Evolutionary conservation across 2,797 vertebrate genomes (phyloP), one percentile per base, ranked within the genome.

Genomic region (Melopsittacus undulatus): DNA sequence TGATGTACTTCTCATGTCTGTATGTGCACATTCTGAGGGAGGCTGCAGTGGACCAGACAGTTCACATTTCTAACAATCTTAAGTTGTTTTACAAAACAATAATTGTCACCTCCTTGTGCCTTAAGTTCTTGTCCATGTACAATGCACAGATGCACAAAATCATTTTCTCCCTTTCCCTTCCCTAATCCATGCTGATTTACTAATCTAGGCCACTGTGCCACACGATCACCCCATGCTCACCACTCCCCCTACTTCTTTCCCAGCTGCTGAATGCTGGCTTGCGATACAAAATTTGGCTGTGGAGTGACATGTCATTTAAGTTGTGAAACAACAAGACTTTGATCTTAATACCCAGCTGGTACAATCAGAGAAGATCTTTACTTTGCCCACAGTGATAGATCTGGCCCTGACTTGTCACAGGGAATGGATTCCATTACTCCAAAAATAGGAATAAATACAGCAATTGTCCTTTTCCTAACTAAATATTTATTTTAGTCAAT

Each of bases 241-340:
- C 52, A 36, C 52, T 83, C n/a, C 30, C 45, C 42, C 29, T 5
- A 4, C 24, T 74, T 74, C 43, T 63, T 54, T 86, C 57, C 69
- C 93, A 94, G 85, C 34, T 86, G 83, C 59, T 17, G 9, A 66
- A 43, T 51, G 17, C 66, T 86, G 80, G 63, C 62, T 90, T 40
- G 69, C 77, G 63, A 24, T 9, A 78, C n/a, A 75, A 67, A 92
- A 79, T 94, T 77, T 87, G 63, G 30, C 59, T 84, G 72, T 52
- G 69, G 59, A 61, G 29, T 10, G 30, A 17, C 56, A 61, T 43
- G 16, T 81, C 75, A 74, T 59, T 66, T 49, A 27, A 11, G 22
- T 90, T 95, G 74, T 95, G 92, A 94, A 97, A 95, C 15, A 63
- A 17, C 10, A 67, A 84, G 40, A 67, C 59, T 72, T 43, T 73